These are phyloP conservation scores for Meda fulgida DNA, from an alignment of 2,797 vertebrate species.

Conservation along the genomic window DNA sequence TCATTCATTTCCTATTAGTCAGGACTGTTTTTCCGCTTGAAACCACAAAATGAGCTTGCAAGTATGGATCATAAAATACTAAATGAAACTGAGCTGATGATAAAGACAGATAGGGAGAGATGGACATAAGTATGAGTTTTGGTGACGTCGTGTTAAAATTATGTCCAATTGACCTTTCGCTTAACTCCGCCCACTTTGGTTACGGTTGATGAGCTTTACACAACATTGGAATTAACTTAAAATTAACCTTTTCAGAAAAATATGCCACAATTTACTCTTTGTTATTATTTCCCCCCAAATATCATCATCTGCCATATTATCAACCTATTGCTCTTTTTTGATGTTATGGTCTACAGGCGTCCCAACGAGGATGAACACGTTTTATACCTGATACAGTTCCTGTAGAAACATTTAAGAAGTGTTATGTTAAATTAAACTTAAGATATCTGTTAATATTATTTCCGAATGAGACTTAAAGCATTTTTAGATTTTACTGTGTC, in stretches of 20 bases:
- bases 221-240: not conserved
- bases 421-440: not conserved
- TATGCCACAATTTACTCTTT: not conserved
- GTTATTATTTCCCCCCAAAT: too few relatives aligned
- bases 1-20: slow-evolving; percentile 59
- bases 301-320: not conserved
- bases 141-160: not conserved
- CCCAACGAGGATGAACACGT: not conserved
- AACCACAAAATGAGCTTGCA: slow-evolving; percentile 36
- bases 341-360: not conserved
- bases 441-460: too few relatives aligned
- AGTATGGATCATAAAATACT: slow-evolving; percentile 29
- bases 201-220: not conserved
- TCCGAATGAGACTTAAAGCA: not conserved
- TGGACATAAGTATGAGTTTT: slow-evolving; percentile 1
- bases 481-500: not conserved
- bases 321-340: not conserved
- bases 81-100: slow-evolving; percentile 26
- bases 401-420: not conserved
- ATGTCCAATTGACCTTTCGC: not conserved
- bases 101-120: slow-evolving; percentile 30
- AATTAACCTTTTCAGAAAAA: not conserved
- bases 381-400: not conserved
- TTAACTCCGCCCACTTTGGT: not conserved
- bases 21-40: slow-evolving; percentile 45